Evolutionary conservation across 2,888 invertebrate species (phyloP).

Genomic region (Melanotus villosus): DNA sequence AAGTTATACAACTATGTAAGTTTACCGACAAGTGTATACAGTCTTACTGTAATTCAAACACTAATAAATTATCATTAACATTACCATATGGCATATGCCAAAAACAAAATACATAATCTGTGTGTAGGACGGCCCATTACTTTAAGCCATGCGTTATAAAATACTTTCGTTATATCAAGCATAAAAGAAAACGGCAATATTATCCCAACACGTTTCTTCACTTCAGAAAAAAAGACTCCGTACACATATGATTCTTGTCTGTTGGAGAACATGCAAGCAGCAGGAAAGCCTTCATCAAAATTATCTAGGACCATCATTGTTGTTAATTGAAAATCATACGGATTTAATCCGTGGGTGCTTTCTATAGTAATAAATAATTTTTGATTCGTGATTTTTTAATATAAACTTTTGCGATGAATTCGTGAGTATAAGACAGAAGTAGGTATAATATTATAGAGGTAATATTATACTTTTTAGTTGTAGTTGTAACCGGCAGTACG

Average conservation of each 20-base stretch:
- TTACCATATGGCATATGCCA: too few relatives aligned
- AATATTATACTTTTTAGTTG: too few relatives aligned
- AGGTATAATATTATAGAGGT: too few relatives aligned
- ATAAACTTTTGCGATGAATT: not conserved
- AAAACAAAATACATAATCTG: constrained; percentile 47
- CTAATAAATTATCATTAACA: too few relatives aligned
- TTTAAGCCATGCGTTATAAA: constrained; percentile 50
- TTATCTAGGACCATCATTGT: constrained; percentile 48
- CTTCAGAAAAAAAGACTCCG: constrained; percentile 36
- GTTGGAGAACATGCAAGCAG: constrained; percentile 46
- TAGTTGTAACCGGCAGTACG: too few relatives aligned
- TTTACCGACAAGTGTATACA: too few relatives aligned
- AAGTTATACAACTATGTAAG: too few relatives aligned
- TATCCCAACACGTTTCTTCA: constrained; percentile 35
- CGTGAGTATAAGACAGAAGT: not conserved
- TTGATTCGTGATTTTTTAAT: not conserved
- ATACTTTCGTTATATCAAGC: constrained; percentile 49
- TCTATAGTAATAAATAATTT: constrained; percentile 41
- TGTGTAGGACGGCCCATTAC: constrained; percentile 43
- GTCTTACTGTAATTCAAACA: too few relatives aligned
- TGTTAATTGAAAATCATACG: constrained; percentile 47
- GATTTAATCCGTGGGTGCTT: constrained; percentile 48
- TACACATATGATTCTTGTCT: constrained; percentile 38
- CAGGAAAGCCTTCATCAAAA: constrained; percentile 47
- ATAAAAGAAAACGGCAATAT: constrained; percentile 46